Base-by-base conservation (phyloP, 1,140 invertebrate genomes). In the Linepithema humile region DNA sequence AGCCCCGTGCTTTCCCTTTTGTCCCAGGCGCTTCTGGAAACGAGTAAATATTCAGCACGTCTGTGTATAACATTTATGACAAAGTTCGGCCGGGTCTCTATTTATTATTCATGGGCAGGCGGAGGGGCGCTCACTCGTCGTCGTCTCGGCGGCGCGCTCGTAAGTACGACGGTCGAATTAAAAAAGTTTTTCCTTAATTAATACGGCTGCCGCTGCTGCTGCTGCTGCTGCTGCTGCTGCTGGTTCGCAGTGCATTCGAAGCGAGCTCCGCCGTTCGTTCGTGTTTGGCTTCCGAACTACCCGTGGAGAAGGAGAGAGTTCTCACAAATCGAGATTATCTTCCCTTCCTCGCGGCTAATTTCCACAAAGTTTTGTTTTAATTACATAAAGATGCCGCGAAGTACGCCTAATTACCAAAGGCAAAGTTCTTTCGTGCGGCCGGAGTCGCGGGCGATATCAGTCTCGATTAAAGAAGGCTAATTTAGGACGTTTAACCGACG, bases 161-260 rank as follows among this genome's bases (percentile, higher is more conserved):
- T 70, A 77, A 73, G 73, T 62, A 64, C 83, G 74, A 50, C 72
- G 72, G 38, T 77, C 83, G 83, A 89, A 89, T 90, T 90, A 90
- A 90, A 90, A 90, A 90, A 90, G 72, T 89, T 90, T 90, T 77
- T 67, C 83, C 55, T 88, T 90, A 90, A 90, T 90, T 90, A 90
- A 90, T 89, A 85, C 78, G 78, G 77, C 72, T 60, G 74, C 43
- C 53, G 70, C 64, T 60, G n/a, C n/a, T n/a, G n/a, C n/a, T n/a
- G n/a, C n/a, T n/a, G n/a, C n/a, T n/a, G n/a, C n/a, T n/a, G n/a
- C n/a, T n/a, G n/a, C n/a, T n/a, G n/a, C n/a, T n/a, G 72, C 43
- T 64, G 64, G 80, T 15, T 69, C 38, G 59, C 48, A 53, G 40
- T 67, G 32, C 82, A 85, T 89, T 78, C 50, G 57, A 32, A n/a